phyloP scores from a whole-genome alignment of 1,140 invertebrate species.

The Drosophila arawakana region DNA sequence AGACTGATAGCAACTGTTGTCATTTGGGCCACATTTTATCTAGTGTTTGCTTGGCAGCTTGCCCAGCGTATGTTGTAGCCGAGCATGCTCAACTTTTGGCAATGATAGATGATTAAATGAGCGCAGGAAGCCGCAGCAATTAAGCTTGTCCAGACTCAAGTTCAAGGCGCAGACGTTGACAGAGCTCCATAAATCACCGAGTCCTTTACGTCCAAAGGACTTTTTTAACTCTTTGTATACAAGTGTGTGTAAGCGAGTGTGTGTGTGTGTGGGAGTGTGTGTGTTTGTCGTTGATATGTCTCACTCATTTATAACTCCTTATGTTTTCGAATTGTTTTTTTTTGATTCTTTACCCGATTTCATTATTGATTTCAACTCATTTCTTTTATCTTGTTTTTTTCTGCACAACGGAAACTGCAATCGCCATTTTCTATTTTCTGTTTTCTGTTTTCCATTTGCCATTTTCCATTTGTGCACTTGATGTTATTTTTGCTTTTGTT shows the following conservation, averaged over 20 bases:
- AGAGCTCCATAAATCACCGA: slow-evolving; percentile 67
- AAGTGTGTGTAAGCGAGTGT: not conserved
- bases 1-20: too few relatives aligned
- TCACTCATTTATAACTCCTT: slow-evolving; percentile 41
- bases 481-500: slow-evolving; percentile 39
- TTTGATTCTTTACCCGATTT: not conserved
- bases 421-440: slow-evolving; percentile 58
- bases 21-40: too few relatives aligned
- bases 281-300: slow-evolving; percentile 25
- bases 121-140: slow-evolving; percentile 56
- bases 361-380: slow-evolving; percentile 42
- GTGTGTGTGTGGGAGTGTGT: not conserved
- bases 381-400: slow-evolving; percentile 53
- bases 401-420: slow-evolving; percentile 52
- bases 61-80: slow-evolving; percentile 18
- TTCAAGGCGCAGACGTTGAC: slow-evolving; percentile 65
- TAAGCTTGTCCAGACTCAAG: slow-evolving; percentile 65
- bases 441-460: slow-evolving; percentile 26
- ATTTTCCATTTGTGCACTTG: slow-evolving; percentile 60
- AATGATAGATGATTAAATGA: slow-evolving; percentile 38
- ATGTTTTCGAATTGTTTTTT: slow-evolving; percentile 16
- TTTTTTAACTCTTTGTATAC: slow-evolving; percentile 17
- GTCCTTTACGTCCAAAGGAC: slow-evolving; percentile 14
- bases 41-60: not conserved
- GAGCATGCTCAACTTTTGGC: slow-evolving; percentile 25